A percentile compares a stretch with the other conserved stretches of the same genome.
phyloP scores from a whole-genome alignment of 2,888 invertebrate genomes.

The Urechis unicinctus region DNA sequence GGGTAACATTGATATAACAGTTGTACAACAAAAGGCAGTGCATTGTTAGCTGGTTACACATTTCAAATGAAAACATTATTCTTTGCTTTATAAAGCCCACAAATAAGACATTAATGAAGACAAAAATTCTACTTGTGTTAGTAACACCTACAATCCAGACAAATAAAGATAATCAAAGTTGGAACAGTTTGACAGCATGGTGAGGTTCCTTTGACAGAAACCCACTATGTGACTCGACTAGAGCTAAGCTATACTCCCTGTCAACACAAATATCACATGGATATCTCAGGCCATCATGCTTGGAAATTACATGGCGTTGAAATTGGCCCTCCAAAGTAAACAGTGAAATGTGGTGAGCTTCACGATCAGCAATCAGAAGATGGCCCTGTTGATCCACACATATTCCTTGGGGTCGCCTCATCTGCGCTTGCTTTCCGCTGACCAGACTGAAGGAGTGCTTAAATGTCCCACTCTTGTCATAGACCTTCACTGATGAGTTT shows the following conservation, averaged over 20 bases:
- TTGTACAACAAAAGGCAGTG: too few relatives aligned
- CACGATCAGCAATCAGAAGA: slow-evolving; percentile 17
- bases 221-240: slow-evolving; percentile 19
- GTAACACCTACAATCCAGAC: too few relatives aligned
- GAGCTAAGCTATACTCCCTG: slow-evolving; percentile 5
- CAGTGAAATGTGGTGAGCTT: slow-evolving; percentile 18
- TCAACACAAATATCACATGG: slow-evolving; percentile 11
- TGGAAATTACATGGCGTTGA: slow-evolving; percentile 11
- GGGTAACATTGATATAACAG: too few relatives aligned
- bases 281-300: slow-evolving; percentile 14
- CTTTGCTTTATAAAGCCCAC: background rate
- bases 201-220: slow-evolving; percentile 19
- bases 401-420: slow-evolving; percentile 17
- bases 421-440: slow-evolving; percentile 6
- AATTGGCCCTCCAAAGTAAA: slow-evolving; percentile 18
- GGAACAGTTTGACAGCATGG: slow-evolving; percentile 18
- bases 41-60: too few relatives aligned
- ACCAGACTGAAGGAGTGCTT: slow-evolving; percentile 7
- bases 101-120: background rate
- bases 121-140: too few relatives aligned
- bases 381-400: slow-evolving; percentile 14
- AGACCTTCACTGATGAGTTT: slow-evolving; percentile 16
- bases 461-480: slow-evolving; percentile 16
- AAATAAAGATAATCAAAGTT: too few relatives aligned
- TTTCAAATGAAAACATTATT: background rate